These are phyloP conservation scores for Stomorhina lunata DNA, from an alignment of 2,888 invertebrate genomes.

Conservation along the genomic window DNA sequence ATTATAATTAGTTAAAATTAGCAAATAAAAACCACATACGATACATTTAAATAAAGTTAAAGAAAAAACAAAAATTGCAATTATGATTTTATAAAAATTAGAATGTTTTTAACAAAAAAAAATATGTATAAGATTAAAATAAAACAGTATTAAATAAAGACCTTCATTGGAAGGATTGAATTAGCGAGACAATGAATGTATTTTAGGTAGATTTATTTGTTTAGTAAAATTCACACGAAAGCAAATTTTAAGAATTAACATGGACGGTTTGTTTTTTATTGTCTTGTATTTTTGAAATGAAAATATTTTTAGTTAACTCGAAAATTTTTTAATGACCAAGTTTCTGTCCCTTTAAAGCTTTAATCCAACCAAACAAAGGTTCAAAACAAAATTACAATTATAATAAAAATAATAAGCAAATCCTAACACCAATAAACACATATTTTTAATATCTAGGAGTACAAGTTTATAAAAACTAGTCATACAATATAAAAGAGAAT, in stretches of 20 bases:
- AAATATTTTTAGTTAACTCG: too few species aligned
- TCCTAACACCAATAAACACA: not conserved
- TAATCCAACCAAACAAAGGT: not conserved
- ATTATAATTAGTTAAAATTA: not conserved
- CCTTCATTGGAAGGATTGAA: not conserved
- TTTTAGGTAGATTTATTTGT: too few species aligned
- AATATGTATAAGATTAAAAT: not conserved
- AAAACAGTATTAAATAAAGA: not conserved
- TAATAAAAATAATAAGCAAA: not conserved
- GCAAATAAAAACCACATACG: too few species aligned
- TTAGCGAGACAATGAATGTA: too few species aligned
- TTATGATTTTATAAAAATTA: not conserved
- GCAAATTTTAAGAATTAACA: too few species aligned
- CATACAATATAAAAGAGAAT: constrained; percentile 1
- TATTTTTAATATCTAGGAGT: not conserved
- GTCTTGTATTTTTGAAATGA: too few species aligned
- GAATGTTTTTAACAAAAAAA: constrained; percentile 3
- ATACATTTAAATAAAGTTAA: constrained; percentile 19
- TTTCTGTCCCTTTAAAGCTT: too few species aligned
- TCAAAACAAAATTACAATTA: not conserved
- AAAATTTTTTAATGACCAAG: too few species aligned
- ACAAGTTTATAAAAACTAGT: not conserved
- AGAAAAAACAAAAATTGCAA: constrained; percentile 33
- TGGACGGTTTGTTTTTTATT: too few species aligned
- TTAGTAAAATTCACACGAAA: too few species aligned